These are phyloP conservation scores for Rhingia campestris DNA, from an alignment of 2,888 invertebrate genomes.

Conservation along the genomic window DNA sequence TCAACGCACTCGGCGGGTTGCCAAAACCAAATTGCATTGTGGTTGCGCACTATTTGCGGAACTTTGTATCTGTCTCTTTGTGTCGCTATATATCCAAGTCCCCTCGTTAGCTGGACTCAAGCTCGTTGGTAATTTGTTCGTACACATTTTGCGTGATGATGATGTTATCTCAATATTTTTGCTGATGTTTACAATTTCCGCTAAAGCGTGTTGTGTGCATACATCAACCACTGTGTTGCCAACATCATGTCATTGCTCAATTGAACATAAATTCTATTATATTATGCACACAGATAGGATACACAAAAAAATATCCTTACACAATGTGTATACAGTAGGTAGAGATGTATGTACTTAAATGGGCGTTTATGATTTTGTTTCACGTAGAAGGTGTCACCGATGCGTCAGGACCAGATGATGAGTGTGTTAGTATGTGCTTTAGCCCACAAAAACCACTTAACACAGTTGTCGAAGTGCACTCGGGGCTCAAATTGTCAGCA, in stretches of 20 bases:
- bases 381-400: slow-evolving; percentile 2
- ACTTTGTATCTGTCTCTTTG: background rate
- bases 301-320: background rate
- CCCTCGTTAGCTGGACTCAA: background rate
- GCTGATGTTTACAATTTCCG: slow-evolving; percentile 7
- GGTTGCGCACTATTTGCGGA: background rate
- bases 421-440: background rate
- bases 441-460: slow-evolving; percentile 25
- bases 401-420: slow-evolving; percentile 13
- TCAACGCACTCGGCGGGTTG: background rate
- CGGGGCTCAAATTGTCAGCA: slow-evolving; percentile 19
- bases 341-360: background rate
- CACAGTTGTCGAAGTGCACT: slow-evolving; percentile 31
- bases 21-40: background rate
- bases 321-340: background rate
- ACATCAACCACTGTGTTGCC: slow-evolving; percentile 12
- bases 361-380: background rate
- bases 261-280: slow-evolving; percentile 14
- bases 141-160: background rate
- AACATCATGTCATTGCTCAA: slow-evolving; percentile 11
- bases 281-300: background rate
- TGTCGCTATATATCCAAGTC: background rate
- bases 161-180: slow-evolving; percentile 14
- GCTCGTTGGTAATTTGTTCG: background rate
- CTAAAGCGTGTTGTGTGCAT: background rate